phyloP scores from a whole-genome alignment of 2,797 vertebrate genomes.

The Decapterus maruadsi region DNA sequence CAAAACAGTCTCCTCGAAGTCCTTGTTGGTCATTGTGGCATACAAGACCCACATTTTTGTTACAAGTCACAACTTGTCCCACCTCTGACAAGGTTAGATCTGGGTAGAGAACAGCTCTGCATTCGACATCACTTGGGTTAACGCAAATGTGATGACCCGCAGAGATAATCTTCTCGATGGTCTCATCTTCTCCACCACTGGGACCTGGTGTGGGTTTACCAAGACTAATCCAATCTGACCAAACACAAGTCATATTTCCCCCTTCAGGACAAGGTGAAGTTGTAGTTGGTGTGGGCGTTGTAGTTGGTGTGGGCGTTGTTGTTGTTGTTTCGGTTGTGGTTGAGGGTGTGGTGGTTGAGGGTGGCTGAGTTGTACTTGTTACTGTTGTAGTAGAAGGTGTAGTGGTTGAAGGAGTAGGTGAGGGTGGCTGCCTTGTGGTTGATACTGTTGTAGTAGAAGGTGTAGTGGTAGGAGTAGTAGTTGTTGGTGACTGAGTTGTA shows the following conservation, averaged over 20 bases:
- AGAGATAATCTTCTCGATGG: conserved; percentile 42
- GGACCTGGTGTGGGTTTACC: conserved; percentile 39
- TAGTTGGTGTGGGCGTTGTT: background rate
- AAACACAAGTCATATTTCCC: conserved; percentile 30
- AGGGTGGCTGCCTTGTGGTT: background rate
- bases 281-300: background rate
- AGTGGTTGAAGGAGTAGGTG: background rate
- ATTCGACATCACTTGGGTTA: conserved; percentile 18
- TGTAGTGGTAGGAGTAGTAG: background rate
- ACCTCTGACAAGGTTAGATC: background rate
- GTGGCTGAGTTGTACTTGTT: background rate
- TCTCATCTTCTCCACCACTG: conserved; percentile 52
- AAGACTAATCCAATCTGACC: conserved; percentile 50
- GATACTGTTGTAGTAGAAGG: background rate
- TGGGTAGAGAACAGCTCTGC: conserved; percentile 38
- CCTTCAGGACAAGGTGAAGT: background rate
- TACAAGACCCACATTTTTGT: conserved; percentile 43
- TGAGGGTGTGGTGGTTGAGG: background rate
- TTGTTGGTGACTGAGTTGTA: background rate
- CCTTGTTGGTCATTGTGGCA: conserved; percentile 64
- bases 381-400: background rate
- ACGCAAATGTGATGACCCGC: conserved; percentile 29
- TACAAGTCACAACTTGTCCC: conserved; percentile 49
- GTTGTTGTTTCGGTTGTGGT: conserved; percentile 5
- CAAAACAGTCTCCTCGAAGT: conserved; percentile 46